A percentile compares a stretch with the other conserved stretches of the same genome.
Evolutionary conservation across 2,888 invertebrate species (phyloP).

Genomic region (Callinectes sapidus): DNA sequence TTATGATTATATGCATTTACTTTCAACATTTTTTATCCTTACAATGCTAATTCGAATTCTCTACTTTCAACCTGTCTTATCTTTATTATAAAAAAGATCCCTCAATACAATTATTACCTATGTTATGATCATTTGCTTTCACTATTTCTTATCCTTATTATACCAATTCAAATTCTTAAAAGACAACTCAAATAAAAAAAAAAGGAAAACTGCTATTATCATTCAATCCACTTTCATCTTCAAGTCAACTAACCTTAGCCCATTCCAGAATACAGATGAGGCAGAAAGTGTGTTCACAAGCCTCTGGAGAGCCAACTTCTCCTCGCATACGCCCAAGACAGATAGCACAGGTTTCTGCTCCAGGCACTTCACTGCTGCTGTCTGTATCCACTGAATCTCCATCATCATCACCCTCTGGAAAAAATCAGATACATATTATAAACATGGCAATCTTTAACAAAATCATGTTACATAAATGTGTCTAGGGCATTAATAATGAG

Average conservation of each 20-base stretch:
- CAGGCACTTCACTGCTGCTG: conserved; percentile 54
- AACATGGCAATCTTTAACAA: background rate
- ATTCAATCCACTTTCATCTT: background rate
- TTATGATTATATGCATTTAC: too few species aligned
- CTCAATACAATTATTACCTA: too few species aligned
- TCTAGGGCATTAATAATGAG: too few species aligned
- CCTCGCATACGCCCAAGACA: conserved; percentile 86
- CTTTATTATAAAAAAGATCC: too few species aligned
- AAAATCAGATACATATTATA: background rate
- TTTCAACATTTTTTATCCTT: too few species aligned
- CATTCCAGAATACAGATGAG: conserved; percentile 92
- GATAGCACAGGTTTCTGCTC: conserved; percentile 86
- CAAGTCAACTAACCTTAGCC: conserved; percentile 82
- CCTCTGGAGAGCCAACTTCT: conserved; percentile 89
- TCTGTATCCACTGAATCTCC: conserved; percentile 55
- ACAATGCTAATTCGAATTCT: too few species aligned
- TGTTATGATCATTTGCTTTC: background rate
- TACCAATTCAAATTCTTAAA: background rate
- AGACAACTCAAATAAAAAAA: background rate
- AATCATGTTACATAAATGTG: too few species aligned
- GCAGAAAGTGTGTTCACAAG: conserved; percentile 93
- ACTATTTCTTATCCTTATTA: background rate
- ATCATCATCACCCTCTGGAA: conserved; percentile 43
- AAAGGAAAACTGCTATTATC: too few species aligned
- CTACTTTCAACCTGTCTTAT: too few species aligned